These are phyloP conservation scores for Anthophora plumipes DNA, from an alignment of 2,888 invertebrate genomes.

Conservation along the genomic window DNA sequence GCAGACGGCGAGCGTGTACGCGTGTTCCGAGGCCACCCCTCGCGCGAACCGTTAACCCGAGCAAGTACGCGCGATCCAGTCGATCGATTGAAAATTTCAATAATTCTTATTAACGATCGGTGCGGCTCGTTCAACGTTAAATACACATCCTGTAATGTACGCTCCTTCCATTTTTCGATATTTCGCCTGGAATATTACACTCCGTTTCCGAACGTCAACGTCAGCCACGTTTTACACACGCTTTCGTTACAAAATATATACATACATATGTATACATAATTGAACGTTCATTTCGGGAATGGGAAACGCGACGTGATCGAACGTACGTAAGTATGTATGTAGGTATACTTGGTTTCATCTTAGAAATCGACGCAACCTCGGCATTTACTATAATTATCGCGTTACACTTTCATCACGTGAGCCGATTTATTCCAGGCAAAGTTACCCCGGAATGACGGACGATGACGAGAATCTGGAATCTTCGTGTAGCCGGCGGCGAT, in stretches of 20 bases:
- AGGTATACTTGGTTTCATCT: too few species aligned
- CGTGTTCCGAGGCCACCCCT: constrained; percentile 42
- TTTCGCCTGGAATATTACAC: too few species aligned
- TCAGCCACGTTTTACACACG: too few species aligned
- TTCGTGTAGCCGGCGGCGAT: constrained; percentile 55
- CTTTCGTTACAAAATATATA: background rate
- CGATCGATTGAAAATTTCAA: constrained; percentile 54
- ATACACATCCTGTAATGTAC: background rate
- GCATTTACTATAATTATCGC: constrained; percentile 64
- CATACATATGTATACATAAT: background rate
- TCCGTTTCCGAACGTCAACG: too few species aligned
- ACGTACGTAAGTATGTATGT: background rate
- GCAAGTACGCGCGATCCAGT: constrained; percentile 18
- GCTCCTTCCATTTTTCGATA: too few species aligned
- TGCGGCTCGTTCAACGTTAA: background rate
- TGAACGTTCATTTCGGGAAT: background rate
- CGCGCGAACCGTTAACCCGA: constrained; percentile 43
- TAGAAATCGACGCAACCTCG: background rate
- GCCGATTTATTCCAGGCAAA: constrained; percentile 59
- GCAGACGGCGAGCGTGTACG: constrained; percentile 51
- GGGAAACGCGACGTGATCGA: background rate
- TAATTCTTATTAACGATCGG: constrained; percentile 33
- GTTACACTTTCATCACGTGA: constrained; percentile 64
- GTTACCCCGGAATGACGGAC: constrained; percentile 64
- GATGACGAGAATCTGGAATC: constrained; percentile 73